Conservation (phyloP, 2,113 vertebrate genomes). For the Nycticorax nycticorax region DNA sequence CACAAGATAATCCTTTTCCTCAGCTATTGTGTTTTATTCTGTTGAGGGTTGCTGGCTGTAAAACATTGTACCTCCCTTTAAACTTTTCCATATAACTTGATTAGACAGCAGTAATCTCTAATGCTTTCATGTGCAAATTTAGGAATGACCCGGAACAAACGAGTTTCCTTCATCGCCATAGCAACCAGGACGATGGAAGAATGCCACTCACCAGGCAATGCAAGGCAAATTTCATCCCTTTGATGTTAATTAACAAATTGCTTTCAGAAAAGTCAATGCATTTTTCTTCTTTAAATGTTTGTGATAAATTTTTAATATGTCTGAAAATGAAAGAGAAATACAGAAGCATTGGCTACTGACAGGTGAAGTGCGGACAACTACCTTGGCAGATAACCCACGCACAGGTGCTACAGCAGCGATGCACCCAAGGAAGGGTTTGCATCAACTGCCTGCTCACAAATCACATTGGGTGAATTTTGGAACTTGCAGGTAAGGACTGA, state of each 20-base stretch:
- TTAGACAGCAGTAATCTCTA: conserved; percentile 83
- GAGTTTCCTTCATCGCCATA: conserved; percentile 79
- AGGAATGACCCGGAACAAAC: conserved; percentile 81
- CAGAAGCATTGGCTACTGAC: neutral
- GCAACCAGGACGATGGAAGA: conserved; percentile 83
- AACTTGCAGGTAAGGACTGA: neutral
- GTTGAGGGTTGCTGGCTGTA: conserved; percentile 70
- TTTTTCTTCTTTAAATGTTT: conserved; percentile 76
- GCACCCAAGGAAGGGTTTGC: neutral
- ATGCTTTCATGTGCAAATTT: conserved; percentile 84
- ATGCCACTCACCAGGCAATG: conserved; percentile 82
- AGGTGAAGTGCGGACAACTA: neutral
- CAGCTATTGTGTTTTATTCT: conserved; percentile 73
- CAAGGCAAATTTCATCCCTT: conserved; percentile 83
- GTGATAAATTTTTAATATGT: conserved; percentile 75
- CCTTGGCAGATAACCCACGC: neutral
- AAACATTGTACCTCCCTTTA: conserved; percentile 77
- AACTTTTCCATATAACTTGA: conserved; percentile 84
- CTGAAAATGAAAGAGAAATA: conserved; percentile 54
- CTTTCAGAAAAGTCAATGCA: conserved; percentile 79
- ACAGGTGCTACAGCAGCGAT: neutral
- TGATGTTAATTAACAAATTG: conserved; percentile 87
- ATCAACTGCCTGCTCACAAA: neutral
- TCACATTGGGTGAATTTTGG: neutral
- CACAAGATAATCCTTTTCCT: conserved; percentile 71